Percentiles rank a stretch among this genome's conserved stretches.
These are phyloP conservation scores for Pygmarrhopalites habei DNA, from an alignment of 1,140 invertebrate genomes.

Conservation along the genomic window DNA sequence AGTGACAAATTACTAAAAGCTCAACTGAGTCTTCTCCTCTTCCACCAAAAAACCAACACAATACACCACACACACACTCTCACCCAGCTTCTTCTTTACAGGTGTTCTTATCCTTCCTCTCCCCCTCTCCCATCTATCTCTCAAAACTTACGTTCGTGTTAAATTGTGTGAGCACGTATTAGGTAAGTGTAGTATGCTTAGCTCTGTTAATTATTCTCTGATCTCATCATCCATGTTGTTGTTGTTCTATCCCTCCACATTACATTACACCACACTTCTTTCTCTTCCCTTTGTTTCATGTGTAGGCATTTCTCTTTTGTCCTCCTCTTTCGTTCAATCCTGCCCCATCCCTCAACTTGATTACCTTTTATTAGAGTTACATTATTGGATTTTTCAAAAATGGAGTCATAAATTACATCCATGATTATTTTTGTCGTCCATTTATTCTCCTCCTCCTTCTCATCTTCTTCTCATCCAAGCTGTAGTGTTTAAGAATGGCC, in stretches of 20 bases:
- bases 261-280: no score
- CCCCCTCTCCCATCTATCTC: not conserved
- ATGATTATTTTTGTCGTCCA: no score
- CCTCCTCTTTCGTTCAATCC: not conserved
- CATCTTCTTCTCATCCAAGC: no score
- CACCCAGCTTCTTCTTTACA: not conserved
- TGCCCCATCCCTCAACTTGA: not conserved
- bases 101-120: not conserved
- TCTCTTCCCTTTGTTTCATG: not conserved
- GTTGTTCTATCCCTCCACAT: not conserved
- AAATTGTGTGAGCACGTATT: no score
- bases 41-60: no score
- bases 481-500: no score
- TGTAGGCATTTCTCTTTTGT: not conserved
- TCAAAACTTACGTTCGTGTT: not conserved
- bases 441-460: no score
- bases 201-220: slow-evolving; percentile 4
- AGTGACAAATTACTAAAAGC: slow-evolving; percentile 6
- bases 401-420: not conserved
- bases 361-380: not conserved
- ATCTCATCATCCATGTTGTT: slow-evolving; percentile 1
- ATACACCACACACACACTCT: not conserved
- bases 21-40: no score
- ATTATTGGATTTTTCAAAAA: not conserved
- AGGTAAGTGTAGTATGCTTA: not conserved